Evolutionary conservation across 2,888 invertebrate genomes (phyloP), one percentile per base, ranked within the genome.

Genomic region (Campaea margaritaria): DNA sequence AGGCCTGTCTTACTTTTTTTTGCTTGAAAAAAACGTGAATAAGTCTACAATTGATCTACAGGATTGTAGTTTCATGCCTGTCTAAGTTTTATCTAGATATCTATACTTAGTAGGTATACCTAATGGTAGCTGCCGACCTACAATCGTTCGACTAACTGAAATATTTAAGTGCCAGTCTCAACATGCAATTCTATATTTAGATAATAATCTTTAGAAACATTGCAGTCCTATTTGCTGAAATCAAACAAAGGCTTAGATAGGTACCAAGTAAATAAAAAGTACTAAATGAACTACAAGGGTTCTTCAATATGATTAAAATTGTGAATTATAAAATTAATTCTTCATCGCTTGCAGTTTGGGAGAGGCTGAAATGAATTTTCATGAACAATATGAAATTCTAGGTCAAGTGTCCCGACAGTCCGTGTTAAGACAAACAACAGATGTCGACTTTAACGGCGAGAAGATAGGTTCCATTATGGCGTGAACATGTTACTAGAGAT

Each of bases 311-410:
- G n/a, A 39, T 9, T 39, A 13, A n/a, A 14, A 8, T 14, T 5
- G 10, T 16, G 11, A 9, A 10, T 16, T 42, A 16, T 9, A 14
- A 10, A 34, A 15, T 34, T 0, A 34, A 11, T 5, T 45, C 10
- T 28, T 14, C 3, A 27, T 28, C 5, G 14, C 16, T 21, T 31
- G 13, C 15, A 34, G 16, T 43, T 7, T 10, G 28, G 9, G 38
- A 47, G 15, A 41, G 5, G n/a, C 9, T 45, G 16, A n/a, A 34
- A 50, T 45, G 14, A 31, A 54, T 50, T 53, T 50, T 66, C 46
- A 62, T 52, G 65, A 56, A 65, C 60, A 64, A 44, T 61, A 62
- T 36, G 60, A 52, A 69, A 67, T 69, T 67, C 67, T 69, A 69
- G 69, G 69, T 69, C 69, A 69, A 69, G 67, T 60, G 60, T 69